Base-by-base conservation (phyloP, 1,140 invertebrate genomes). In the Nymphalis io region DNA sequence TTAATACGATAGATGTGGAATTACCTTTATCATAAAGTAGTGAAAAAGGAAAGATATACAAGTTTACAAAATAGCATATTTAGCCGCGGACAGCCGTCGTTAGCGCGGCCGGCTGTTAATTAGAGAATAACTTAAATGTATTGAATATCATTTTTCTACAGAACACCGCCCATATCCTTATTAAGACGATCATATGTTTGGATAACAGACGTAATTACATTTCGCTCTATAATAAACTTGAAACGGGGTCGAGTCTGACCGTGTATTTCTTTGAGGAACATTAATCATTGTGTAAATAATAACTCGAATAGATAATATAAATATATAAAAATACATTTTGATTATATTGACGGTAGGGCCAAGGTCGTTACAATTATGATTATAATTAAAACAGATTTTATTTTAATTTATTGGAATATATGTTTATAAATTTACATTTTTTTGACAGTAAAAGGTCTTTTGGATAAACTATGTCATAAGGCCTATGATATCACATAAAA, bases 51-150 rank as follows among this genome's bases (percentile, higher is more conserved):
- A 59, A 68, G 42, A 46, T 46, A 46, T 46, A 53, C 18, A 63
- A n/a, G 57, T 73, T 75, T 75, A 65, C 23, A 60, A 55, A 71
- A 60, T 40, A 60, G 55, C 42, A 61, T 60, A 69, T 65, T 73
- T 58, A 66, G 73, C 58, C 18, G n/a, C 1, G 70, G 59, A 62
- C 67, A 57, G 51, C 33, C 65, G 68, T 79, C 62, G 70, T 79
- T 76, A 70, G 51, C 61, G 60, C 57, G 59, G 58, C 53, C 68
- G 40, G 46, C 15, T 15, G 60, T 67, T 76, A 74, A 76, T 79
- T 79, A 79, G 69, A 69, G 60, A 74, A 76, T 79, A 76, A 68
- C 74, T 76, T 51, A 57, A 61, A 68, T 76, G 72, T 74, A 73
- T 79, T 70, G 68, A 16, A 72, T 72, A 70, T 68, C 61, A 67